A percentile compares a stretch with the other conserved stretches of the same genome.
These are phyloP conservation scores for Philotrypesis tridentata DNA, from an alignment of 1,140 invertebrate genomes.

Conservation along the genomic window DNA sequence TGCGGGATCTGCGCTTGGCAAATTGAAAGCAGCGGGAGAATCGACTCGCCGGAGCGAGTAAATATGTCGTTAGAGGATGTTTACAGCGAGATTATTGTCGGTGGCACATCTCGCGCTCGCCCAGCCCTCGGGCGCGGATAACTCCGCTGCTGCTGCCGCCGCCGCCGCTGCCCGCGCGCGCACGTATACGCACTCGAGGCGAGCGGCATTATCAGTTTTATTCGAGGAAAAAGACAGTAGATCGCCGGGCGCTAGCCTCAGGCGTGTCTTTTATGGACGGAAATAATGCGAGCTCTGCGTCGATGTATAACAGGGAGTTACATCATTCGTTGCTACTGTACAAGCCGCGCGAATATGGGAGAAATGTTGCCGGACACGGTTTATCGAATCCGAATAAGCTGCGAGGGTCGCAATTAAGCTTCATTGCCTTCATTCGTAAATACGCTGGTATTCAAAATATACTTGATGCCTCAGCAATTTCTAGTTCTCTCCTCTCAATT, in stretches of 20 bases:
- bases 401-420: no score
- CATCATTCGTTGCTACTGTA: constrained; percentile 11
- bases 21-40: constrained; percentile 50
- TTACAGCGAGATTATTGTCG: constrained; percentile 74
- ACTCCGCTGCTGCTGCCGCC: constrained; percentile 48
- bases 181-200: constrained; percentile 31
- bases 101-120: constrained; percentile 67
- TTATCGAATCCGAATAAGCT: no score
- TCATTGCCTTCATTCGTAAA: no score
- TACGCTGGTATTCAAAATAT: no score
- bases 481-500: no score
- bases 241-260: constrained; percentile 24
- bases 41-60: constrained; percentile 66
- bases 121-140: constrained; percentile 54
- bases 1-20: not conserved
- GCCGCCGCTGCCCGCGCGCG: constrained; percentile 40
- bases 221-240: constrained; percentile 54
- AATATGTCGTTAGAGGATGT: constrained; percentile 74
- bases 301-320: constrained; percentile 32
- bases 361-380: no score
- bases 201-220: constrained; percentile 67
- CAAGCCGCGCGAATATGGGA: not conserved
- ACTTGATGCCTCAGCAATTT: no score
- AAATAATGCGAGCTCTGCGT: constrained; percentile 25
- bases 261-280: constrained; percentile 56